Conservation (phyloP, 2,113 vertebrate species). For the Rhinichthys klamathensis region DNA sequence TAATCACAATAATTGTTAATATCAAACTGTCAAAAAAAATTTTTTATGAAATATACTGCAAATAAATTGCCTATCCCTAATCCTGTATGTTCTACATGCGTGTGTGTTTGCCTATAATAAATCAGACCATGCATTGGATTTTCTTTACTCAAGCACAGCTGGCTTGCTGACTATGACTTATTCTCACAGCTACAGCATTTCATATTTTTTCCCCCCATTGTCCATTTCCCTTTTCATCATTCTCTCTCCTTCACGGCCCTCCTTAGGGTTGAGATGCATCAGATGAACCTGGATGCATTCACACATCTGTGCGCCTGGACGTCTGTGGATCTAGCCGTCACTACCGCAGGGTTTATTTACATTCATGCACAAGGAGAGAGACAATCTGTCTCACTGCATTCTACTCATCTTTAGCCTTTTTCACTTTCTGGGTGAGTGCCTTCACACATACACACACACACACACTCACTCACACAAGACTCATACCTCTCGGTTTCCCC, state of each 20-base stretch:
- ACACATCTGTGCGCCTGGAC: background rate
- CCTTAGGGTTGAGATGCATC: background rate
- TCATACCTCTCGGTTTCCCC: conserved; percentile 19
- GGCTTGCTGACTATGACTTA: background rate
- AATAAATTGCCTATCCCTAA: background rate
- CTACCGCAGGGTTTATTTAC: conserved; percentile 34
- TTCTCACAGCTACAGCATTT: background rate
- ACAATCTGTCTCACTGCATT: conserved; percentile 31
- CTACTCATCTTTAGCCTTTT: conserved; percentile 30
- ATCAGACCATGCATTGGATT: background rate
- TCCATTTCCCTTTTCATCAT: background rate
- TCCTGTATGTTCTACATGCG: background rate
- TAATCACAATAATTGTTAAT: too few relatives aligned
- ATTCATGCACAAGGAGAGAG: conserved; percentile 15
- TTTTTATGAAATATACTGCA: too few relatives aligned
- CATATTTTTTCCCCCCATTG: background rate
- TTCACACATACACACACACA: conserved; percentile 18
- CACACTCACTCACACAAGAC: background rate
- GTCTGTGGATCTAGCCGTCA: background rate
- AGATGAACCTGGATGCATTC: background rate
- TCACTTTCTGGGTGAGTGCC: background rate
- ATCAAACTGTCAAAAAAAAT: too few relatives aligned
- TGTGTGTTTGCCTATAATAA: background rate
- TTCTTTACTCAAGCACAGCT: background rate
- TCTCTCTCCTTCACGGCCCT: background rate